Evolutionary conservation across 2,797 vertebrate genomes (phyloP).

Genomic region (Etheostoma perlongum): DNA sequence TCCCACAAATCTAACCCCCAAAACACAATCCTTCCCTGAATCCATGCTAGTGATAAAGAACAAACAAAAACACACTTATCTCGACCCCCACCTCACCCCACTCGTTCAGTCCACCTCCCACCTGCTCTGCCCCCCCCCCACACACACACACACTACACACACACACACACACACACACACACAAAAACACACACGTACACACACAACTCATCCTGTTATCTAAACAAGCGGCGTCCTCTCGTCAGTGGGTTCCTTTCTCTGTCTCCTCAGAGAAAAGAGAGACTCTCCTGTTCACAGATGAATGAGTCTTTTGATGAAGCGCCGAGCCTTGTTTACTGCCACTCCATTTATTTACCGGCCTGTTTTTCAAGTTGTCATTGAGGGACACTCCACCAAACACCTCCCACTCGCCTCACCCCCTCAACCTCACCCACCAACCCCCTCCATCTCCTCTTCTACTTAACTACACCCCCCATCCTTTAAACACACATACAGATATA

Average conservation of each 20-base stretch:
- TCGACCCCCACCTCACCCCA: constrained; percentile 52
- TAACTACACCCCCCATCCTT: constrained; percentile 42
- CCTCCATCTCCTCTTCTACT: constrained; percentile 65
- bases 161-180: constrained; percentile 44
- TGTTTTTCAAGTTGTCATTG: constrained; percentile 81
- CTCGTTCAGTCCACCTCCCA: constrained; percentile 69
- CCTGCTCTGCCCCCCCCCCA: constrained; percentile 64
- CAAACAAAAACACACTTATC: constrained; percentile 57
- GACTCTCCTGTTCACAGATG: constrained; percentile 81
- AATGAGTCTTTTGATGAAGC: constrained; percentile 83
- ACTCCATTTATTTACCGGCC: constrained; percentile 83
- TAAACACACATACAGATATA: constrained; percentile 58
- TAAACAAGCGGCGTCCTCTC: constrained; percentile 78
- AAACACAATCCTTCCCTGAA: constrained; percentile 49
- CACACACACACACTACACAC: constrained; percentile 46
- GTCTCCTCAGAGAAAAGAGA: constrained; percentile 78
- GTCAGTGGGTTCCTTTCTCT: constrained; percentile 72
- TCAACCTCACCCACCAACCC: constrained; percentile 49
- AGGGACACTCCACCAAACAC: constrained; percentile 72
- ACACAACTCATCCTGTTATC: constrained; percentile 80
- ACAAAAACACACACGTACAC: constrained; percentile 16
- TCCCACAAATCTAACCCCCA: constrained; percentile 43
- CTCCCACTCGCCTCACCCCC: constrained; percentile 19
- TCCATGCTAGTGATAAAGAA: constrained; percentile 55
- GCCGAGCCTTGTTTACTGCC: constrained; percentile 80